These are phyloP conservation scores for Hydroisotoma schaefferi DNA, from an alignment of 2,888 invertebrate species.

Conservation along the genomic window DNA sequence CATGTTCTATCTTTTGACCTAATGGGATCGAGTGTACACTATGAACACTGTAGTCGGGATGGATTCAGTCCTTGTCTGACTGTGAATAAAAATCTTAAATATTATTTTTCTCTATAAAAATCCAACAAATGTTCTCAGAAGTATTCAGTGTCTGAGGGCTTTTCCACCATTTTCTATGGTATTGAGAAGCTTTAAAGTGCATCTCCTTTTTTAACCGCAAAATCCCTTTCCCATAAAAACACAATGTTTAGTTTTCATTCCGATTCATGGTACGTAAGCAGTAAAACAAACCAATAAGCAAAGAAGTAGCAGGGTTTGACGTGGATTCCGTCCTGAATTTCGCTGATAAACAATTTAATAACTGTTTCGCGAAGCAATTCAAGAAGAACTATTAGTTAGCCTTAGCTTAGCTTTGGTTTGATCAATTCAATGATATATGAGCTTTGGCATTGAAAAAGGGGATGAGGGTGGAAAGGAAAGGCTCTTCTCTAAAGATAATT, in stretches of 20 bases:
- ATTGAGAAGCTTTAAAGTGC: slow-evolving; percentile 26
- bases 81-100: not conserved
- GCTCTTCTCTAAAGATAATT: too few relatives aligned
- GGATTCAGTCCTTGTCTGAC: too few relatives aligned
- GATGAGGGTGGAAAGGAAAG: too few relatives aligned
- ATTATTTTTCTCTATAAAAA: not conserved
- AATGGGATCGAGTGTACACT: not conserved
- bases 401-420: too few relatives aligned
- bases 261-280: not conserved
- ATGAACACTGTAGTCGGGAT: not conserved
- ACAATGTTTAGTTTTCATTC: not conserved
- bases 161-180: not conserved
- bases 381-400: too few relatives aligned
- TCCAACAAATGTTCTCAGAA: not conserved
- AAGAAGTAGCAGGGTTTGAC: too few relatives aligned
- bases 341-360: too few relatives aligned
- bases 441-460: too few relatives aligned
- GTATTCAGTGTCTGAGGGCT: slow-evolving; percentile 5
- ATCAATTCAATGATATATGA: too few relatives aligned
- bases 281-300: slow-evolving; percentile 31
- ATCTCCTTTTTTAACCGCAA: slow-evolving; percentile 44
- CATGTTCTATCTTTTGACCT: not conserved
- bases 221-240: slow-evolving; percentile 19
- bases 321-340: too few relatives aligned
- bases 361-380: too few relatives aligned